phyloP scores from a whole-genome alignment of 2,797 vertebrate genomes.

The Botia almorhae region DNA sequence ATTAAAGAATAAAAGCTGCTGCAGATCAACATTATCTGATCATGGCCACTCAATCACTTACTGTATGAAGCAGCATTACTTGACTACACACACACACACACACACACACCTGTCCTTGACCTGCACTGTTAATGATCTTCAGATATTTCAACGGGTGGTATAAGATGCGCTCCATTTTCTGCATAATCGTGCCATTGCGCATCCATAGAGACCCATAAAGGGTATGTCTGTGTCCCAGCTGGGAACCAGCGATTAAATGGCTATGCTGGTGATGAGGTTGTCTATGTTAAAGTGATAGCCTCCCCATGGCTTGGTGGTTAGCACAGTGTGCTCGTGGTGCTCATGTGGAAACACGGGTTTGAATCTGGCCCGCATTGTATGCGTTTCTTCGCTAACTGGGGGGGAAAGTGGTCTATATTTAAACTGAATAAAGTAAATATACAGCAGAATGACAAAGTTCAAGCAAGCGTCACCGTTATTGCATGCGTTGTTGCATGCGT shows the following conservation, averaged over 20 bases:
- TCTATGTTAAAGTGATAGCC: not conserved
- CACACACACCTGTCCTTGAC: constrained; percentile 33
- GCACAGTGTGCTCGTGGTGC: not conserved
- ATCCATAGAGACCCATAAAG: constrained; percentile 51
- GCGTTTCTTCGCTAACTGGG: not conserved
- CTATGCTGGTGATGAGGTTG: not conserved
- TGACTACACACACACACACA: not conserved
- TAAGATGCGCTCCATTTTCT: constrained; percentile 46
- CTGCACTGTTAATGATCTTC: constrained; percentile 27
- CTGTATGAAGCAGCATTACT: constrained; percentile 11
- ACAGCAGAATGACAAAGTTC: not conserved
- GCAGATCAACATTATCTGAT: constrained; percentile 19
- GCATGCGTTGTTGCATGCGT: not conserved
- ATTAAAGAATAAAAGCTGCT: not conserved
- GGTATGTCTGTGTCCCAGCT: constrained; percentile 32
- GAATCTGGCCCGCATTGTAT: not conserved
- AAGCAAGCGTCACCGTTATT: not conserved
- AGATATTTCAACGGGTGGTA: constrained; percentile 36
- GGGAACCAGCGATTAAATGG: constrained; percentile 27
- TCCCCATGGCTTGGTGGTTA: not conserved
- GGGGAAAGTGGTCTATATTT: not conserved
- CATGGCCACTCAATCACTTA: constrained; percentile 12
- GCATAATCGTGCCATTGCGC: constrained; percentile 37
- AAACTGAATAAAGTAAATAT: not conserved
- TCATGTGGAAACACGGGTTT: not conserved